Evolutionary conservation across 2,888 invertebrate genomes (phyloP), one percentile per base, ranked within the genome.

Genomic region (Ephialtes manifestator): DNA sequence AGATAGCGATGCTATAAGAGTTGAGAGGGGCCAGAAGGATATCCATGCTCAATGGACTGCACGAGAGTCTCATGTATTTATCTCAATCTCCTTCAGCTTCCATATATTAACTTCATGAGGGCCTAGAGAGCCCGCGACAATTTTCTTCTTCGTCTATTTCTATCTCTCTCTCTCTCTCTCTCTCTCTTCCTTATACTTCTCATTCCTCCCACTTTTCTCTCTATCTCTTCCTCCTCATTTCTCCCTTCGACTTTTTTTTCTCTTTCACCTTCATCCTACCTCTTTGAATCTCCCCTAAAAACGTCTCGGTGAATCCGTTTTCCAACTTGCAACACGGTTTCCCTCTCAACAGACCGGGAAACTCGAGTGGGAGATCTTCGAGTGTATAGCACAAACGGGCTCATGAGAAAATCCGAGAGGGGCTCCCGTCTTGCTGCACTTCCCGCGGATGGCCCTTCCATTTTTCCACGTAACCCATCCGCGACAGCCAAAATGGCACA

Each of bases 281-380:
- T 58, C 48, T 53, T 51, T 43, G 51, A 28, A 77, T 39, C 39
- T 43, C 53, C 35, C 77, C 43, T 63, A 76, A 77, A 65, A 68
- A 67, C 53, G 68, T 67, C 77, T 39, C 77, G 35, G 53, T n/a
- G 77, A 58, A 77, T 68, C 51, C 67, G n/a, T 74, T 74, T 74
- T 74, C 48, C 48, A 60, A 18, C 74, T 77, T 65, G 53, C 51
- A 35, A 77, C 77, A 77, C 35, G 67, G 77, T 65, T 77, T 77
- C 51, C 77, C 77, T 77, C 77, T 77, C 77, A 77, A 68, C 77
- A 46, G 51, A 68, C 67, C 67, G 55, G 68, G 43, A 65, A 77
- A 67, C 68, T 67, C 43, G 77, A 77, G 77, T 74, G 74, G 18
- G 65, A 24, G 53, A 68, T 65, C 31, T 51, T 67, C 55, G 67